A percentile compares a stretch with the other conserved stretches of the same genome.
These are phyloP conservation scores for Slavum lentiscoides DNA, from an alignment of 2,888 invertebrate species.

Conservation along the genomic window DNA sequence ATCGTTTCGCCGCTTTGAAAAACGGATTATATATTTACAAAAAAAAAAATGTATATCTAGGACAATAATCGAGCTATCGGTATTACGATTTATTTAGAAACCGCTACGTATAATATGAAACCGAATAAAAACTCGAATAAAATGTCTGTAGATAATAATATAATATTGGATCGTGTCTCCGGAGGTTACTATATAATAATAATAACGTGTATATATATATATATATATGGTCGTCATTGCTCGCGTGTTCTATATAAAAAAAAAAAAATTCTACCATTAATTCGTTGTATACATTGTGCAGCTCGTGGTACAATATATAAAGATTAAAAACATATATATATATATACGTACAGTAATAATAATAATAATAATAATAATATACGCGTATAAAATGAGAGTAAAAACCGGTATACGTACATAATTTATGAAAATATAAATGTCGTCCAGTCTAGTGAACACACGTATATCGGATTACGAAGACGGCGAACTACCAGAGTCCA, in stretches of 20 bases:
- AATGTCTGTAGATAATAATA: background rate
- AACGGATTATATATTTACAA: no score
- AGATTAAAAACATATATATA: conserved; percentile 1
- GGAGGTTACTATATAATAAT: background rate
- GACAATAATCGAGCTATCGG: no score
- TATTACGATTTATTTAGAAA: no score
- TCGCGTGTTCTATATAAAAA: background rate
- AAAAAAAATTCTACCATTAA: conserved; percentile 18
- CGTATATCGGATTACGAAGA: conserved; percentile 34
- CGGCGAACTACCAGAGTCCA: conserved; percentile 19
- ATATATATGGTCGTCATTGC: background rate
- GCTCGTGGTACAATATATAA: background rate
- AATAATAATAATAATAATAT: background rate
- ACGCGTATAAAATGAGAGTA: background rate
- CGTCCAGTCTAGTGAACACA: conserved; percentile 37
- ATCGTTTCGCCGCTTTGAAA: no score
- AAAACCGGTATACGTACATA: conserved; percentile 32
- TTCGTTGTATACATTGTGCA: background rate
- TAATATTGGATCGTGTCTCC: background rate
- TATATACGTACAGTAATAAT: background rate
- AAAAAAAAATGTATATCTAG: no score
- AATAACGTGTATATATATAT: background rate
- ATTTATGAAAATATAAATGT: conserved; percentile 50
- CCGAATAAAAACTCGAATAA: no score
- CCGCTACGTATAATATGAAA: no score